These are phyloP conservation scores for Planiliza haematocheilus DNA, from an alignment of 2,113 vertebrate genomes.

Conservation along the genomic window DNA sequence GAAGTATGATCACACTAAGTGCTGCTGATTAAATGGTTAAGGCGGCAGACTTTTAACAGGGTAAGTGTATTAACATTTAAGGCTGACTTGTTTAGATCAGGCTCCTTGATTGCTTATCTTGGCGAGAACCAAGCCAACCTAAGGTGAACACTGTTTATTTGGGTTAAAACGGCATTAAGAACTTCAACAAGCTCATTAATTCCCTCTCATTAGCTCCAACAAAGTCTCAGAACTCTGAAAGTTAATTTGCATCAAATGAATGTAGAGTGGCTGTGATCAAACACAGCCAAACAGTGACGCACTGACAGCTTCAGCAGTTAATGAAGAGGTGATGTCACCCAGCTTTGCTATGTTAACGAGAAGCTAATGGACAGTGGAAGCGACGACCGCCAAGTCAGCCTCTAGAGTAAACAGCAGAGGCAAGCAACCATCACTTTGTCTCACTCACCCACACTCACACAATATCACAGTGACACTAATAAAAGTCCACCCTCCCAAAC, in stretches of 20 bases:
- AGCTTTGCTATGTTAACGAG: conserved; percentile 39
- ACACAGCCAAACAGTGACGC: conserved; percentile 21
- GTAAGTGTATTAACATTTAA: conserved; percentile 30
- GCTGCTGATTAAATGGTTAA: conserved; percentile 38
- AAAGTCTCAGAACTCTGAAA: conserved; percentile 16
- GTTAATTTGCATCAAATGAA: conserved; percentile 26
- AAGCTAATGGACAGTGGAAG: conserved; percentile 63
- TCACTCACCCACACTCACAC: conserved; percentile 22
- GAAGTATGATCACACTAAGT: conserved; percentile 12
- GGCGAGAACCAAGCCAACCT: background rate
- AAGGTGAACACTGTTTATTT: conserved; percentile 57
- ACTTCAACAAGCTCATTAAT: conserved; percentile 52
- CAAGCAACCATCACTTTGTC: conserved; percentile 78
- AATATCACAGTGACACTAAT: conserved; percentile 15
- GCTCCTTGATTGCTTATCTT: conserved; percentile 23
- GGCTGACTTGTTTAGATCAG: conserved; percentile 26
- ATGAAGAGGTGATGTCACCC: conserved; percentile 66
- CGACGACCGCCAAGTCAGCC: conserved; percentile 37
- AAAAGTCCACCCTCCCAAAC: conserved; percentile 22
- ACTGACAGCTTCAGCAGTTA: conserved; percentile 39
- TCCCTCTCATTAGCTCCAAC: conserved; percentile 37
- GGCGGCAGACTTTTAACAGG: conserved; percentile 14
- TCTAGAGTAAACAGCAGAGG: conserved; percentile 68
- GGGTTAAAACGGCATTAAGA: conserved; percentile 41
- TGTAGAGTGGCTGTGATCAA: conserved; percentile 45